Base-by-base conservation (phyloP, 2,797 vertebrate species). In the Crenuchus spilurus region DNA sequence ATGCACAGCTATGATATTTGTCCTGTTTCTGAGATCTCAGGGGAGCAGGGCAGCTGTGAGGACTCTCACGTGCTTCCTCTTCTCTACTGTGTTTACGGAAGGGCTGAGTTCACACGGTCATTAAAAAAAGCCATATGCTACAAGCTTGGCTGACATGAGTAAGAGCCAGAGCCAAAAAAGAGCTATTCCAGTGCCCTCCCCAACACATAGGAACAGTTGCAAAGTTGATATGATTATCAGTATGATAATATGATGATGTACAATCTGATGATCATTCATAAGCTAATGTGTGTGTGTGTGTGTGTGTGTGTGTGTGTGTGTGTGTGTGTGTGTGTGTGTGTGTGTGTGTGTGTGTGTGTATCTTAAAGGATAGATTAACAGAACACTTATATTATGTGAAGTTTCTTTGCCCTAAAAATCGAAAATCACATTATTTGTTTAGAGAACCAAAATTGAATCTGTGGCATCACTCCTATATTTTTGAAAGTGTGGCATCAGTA, bases 21-120 rank as follows among this genome's bases (percentile, higher is more conserved):
- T 2, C 30, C 37, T 70, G 57, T 67, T 60, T 35, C 26, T 70
- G 28, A 66, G 55, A 61, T 49, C 28, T 14, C 18, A 64, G 5
- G n/a, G 20, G 10, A 57, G 20, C 44, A 37, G 49, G 22, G 7
- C 51, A 62, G 30, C 37, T 65, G 7, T 35, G 60, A 48, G 68
- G 37, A 52, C 65, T 65, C 26, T 55, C 26, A 69, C 9, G n/a
- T 70, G 44, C 67, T 82, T 74, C 8, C 62, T 57, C n/a, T 57
- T 55, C 51, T 42, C 51, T 33, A 5, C 51, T 61, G 31, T 65
- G 41, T 78, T 82, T 73, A 75, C 57, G 60, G 31, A 70, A 55
- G 31, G 51, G 57, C 22, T 57, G 52, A 75, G 69, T 80, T 70
- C 58, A 49, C 75, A 61, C n/a, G 49, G 41, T 64, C 66, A 70